phyloP scores from a whole-genome alignment of 2,797 vertebrate genomes.

The Acomys russatus region DNA sequence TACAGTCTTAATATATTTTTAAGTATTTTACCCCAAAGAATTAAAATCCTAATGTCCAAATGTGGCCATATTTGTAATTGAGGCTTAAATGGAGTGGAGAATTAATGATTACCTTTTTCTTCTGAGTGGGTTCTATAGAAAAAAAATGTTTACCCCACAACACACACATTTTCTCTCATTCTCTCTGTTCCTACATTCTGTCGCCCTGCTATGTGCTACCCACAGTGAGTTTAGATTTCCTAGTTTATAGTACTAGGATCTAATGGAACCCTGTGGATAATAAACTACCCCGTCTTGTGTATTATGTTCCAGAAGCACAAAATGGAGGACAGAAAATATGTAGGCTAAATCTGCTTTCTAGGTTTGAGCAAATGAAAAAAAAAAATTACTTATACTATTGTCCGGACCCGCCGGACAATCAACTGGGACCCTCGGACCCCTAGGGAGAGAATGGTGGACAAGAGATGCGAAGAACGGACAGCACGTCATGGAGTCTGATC shows the following conservation, averaged over 20 bases:
- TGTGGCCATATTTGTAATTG: not conserved
- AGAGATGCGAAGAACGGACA: too few relatives aligned
- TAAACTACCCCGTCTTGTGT: not conserved
- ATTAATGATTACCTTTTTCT: not conserved
- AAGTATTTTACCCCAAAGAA: too few relatives aligned
- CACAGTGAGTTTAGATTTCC: not conserved
- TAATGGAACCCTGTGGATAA: not conserved
- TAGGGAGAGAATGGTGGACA: too few relatives aligned
- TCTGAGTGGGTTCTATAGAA: not conserved
- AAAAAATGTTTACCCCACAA: accelerated
- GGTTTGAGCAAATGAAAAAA: not conserved
- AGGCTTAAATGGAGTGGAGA: not conserved
- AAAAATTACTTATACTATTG: too few relatives aligned
- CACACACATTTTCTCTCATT: too few relatives aligned
- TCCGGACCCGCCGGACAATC: too few relatives aligned
- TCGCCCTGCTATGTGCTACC: not conserved
- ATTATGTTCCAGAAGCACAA: not conserved
- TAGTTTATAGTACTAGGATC: not conserved
- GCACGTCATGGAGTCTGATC: too few relatives aligned
- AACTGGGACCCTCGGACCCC: too few relatives aligned
- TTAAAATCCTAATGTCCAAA: not conserved
- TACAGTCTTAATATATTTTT: not conserved
- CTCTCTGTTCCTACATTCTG: accelerated
- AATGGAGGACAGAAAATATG: too few relatives aligned
- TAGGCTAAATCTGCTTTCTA: not conserved